Evolutionary conservation across 2,797 vertebrate species (phyloP).

Genomic region (Pseudochirops cupreus): DNA sequence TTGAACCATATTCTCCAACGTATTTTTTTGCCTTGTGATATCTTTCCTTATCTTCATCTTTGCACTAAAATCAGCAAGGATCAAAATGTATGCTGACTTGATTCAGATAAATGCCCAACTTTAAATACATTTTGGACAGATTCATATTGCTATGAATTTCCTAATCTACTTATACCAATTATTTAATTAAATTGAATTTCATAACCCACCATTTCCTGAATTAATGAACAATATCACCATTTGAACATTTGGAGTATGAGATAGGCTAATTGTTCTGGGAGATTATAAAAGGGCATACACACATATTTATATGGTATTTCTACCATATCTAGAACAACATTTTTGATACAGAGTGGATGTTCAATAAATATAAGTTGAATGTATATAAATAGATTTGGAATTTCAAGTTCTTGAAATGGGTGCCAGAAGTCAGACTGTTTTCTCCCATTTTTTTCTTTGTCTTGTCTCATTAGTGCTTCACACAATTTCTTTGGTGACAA

Average conservation of each 20-base stretch:
- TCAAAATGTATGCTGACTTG: neutral
- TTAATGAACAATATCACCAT: neutral
- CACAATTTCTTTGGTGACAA: conserved; percentile 15
- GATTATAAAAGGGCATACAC: neutral
- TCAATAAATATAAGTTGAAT: conserved; percentile 25
- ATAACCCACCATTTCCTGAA: neutral
- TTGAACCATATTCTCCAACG: neutral
- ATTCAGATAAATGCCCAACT: neutral
- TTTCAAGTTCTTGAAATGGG: conserved; percentile 34
- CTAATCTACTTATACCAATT: neutral
- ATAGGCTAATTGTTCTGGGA: neutral
- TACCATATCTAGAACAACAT: neutral
- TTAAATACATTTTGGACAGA: neutral
- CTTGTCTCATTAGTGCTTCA: conserved; percentile 13
- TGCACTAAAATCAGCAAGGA: neutral
- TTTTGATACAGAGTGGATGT: neutral
- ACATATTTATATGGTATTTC: neutral
- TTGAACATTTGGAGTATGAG: conserved; percentile 10
- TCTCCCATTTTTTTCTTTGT: conserved; percentile 19
- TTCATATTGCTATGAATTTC: neutral
- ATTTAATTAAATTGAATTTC: conserved; percentile 10
- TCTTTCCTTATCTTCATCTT: neutral
- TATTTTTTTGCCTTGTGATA: neutral
- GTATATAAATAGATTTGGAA: neutral
- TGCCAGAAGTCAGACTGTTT: neutral